These are phyloP conservation scores for Sylvilagus floridanus DNA, from an alignment of 2,797 vertebrate species.

Conservation along the genomic window DNA sequence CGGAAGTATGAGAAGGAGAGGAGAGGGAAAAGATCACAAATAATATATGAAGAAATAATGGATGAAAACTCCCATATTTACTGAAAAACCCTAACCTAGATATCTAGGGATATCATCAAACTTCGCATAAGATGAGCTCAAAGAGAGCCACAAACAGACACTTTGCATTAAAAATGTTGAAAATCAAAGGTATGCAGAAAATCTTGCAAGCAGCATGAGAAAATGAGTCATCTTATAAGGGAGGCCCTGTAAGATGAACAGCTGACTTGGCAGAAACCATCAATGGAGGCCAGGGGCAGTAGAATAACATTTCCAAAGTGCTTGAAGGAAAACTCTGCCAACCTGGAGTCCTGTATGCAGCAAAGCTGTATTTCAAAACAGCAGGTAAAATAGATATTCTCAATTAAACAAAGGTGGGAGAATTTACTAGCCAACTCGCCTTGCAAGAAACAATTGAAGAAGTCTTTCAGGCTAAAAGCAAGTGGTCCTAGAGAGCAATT, in stretches of 20 bases:
- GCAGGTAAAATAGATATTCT: not conserved
- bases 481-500: not conserved
- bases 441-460: not conserved
- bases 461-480: not conserved
- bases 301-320: not conserved
- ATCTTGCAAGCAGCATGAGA: not conserved
- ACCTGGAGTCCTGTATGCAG: not conserved
- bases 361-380: not conserved
- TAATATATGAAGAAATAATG: not conserved
- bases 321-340: not conserved
- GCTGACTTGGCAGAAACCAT: not conserved
- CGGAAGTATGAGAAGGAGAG: not conserved
- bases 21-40: not conserved
- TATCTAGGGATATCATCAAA: not conserved
- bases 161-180: not conserved
- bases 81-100: not conserved
- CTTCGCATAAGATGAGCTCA: not conserved
- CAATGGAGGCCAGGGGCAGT: not conserved
- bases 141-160: not conserved
- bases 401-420: not conserved
- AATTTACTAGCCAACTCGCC: not conserved
- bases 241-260: too few species aligned
- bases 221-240: too few species aligned
- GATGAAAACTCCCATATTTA: too few species aligned
- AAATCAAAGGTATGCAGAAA: not conserved